Evolutionary conservation across 2,797 vertebrate species (phyloP), one percentile per base, ranked within the genome.

Genomic region (Danio tinwini): DNA sequence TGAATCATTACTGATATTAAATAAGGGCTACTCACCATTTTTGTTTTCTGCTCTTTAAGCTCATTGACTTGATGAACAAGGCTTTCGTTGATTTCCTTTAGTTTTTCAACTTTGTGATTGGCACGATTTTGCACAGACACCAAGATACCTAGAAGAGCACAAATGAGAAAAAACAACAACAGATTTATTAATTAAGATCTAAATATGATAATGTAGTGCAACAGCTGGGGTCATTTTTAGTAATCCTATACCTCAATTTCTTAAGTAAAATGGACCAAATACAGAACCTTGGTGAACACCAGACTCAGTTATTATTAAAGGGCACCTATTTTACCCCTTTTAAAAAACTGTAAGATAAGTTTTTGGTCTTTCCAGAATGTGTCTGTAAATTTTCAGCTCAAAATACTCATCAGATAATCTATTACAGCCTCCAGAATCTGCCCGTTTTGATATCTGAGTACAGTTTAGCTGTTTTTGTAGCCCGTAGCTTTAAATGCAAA

Each of bases 111-210:
- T 80, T 91, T 93, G 83, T 96, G 94, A 81, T 96, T 89, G 0
- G 96, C 95, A 4, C 94, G 94, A 1, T 91, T 96, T 91, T 99
- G 97, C 53, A 99, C 94, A 0, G 98, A 97, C 73, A 99, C 75
- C 72, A 99, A 91, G 14, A 99, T 96, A 14, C 98, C 97, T 98
- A 88, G 7, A 86, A 73, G 77, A 83, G 6, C 82, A n/a, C 39
- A 53, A 88, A 45, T 49, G n/a, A 14, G 42, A 74, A 14, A 65
- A 39, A 29, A 16, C 16, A 69, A 12, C 7, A 53, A 40, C 10
- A 29, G 3, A 29, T 29, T 29, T 29, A 29, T 1, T 1, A 29
- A 29, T 1, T 29, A 29, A 29, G 10, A 19, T 47, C 5, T 17
- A 29, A 8, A 58, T 45, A 21, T 42, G 12, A 45, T 10, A 3